Evolutionary conservation across 2,888 invertebrate genomes (phyloP), one percentile per base, ranked within the genome.

Genomic region (Lomographa bimaculata): DNA sequence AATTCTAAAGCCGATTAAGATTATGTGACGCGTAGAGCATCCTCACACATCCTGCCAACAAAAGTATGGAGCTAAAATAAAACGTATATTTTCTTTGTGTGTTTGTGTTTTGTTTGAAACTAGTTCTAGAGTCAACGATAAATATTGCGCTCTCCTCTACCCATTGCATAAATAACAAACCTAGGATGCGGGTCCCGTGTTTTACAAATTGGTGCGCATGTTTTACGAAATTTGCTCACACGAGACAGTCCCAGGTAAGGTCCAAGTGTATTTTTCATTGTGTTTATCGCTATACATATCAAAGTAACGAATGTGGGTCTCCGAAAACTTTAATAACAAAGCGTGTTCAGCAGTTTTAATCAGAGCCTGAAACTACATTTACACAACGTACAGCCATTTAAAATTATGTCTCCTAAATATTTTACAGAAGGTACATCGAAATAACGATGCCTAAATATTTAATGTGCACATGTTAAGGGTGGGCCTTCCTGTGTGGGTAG

Each of bases 381-480:
- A n/a, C n/a, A n/a, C n/a, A n/a, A n/a, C n/a, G n/a, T n/a, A n/a
- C n/a, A n/a, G n/a, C 51, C 50, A 61, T 54, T 57, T 54, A 52
- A 50, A 58, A 52, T 59, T 58, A 59, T 46, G 44, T 20, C 39
- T 42, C 48, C 27, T 36, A 21, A 40, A 32, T 48, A 11, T 27
- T 54, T 45, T 45, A 50, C 51, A 53, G 39, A 32, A 18, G 35
- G 34, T 47, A 40, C 40, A 45, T 38, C 39, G 47, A 52, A 60
- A 69, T 35, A 33, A 72, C 60, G 68, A 62, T 49, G 57, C 57
- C 47, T 69, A 65, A 67, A 74, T 74, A 74, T 74, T 70, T 65
- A 56, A 71, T 60, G 55, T 56, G 57, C 51, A 57, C 42, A 54
- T 68, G 61, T 64, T 64, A 60, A 55, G 39, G 46, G 21, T 44